Conservation (phyloP, 2,888 invertebrate species). For the Eretmocerus hayati region DNA sequence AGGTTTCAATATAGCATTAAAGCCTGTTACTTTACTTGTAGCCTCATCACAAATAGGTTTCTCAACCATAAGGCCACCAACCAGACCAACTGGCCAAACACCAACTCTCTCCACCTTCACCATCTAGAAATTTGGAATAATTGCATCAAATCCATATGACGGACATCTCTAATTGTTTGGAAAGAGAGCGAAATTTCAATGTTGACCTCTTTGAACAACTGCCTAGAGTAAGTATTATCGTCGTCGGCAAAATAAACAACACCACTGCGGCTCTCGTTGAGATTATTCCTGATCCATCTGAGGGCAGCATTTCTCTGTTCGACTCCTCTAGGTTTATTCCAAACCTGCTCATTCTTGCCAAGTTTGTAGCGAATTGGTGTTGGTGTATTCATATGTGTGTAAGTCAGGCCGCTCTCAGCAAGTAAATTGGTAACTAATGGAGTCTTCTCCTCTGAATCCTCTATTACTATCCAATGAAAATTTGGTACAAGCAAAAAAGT, state of each 20-base stretch:
- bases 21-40: conserved; percentile 56
- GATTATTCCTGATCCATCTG: conserved; percentile 68
- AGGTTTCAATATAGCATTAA: conserved; percentile 78
- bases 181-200: not conserved
- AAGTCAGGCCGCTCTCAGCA: conserved; percentile 58
- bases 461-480: conserved; percentile 89
- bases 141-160: too few relatives aligned
- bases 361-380: conserved; percentile 68
- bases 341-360: conserved; percentile 61
- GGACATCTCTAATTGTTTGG: not conserved
- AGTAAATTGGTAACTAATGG: conserved; percentile 67
- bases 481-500: conserved; percentile 80
- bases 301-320: conserved; percentile 83
- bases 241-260: conserved; percentile 96
- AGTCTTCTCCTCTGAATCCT: conserved; percentile 70
- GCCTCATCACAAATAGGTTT: conserved; percentile 67
- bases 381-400: conserved; percentile 61
- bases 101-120: conserved; percentile 74
- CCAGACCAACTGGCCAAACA: conserved; percentile 93
- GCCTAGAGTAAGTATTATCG: conserved; percentile 87
- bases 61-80: conserved; percentile 91
- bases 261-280: conserved; percentile 56
- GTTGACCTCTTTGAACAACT: conserved; percentile 79
- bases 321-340: conserved; percentile 81
- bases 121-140: conserved; percentile 57